A percentile compares a stretch with the other conserved stretches of the same genome.
Evolutionary conservation across 2,888 invertebrate genomes (phyloP).

Genomic region (Drosophila helvetica): DNA sequence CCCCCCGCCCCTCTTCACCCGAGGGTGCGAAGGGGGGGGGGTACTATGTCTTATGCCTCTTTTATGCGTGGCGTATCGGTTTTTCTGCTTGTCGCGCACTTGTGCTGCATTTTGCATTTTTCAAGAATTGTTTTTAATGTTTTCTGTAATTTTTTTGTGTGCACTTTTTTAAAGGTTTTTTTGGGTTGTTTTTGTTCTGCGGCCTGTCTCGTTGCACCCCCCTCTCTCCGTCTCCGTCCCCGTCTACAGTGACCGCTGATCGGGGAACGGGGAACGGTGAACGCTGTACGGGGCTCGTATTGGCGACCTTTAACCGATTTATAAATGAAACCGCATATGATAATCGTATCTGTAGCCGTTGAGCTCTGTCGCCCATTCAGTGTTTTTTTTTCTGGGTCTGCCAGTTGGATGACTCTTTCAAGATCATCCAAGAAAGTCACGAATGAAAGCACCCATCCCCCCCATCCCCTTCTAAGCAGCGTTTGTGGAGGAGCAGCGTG

Average conservation of each 20-base stretch:
- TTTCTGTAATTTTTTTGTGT: constrained; percentile 21
- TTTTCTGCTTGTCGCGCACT: constrained; percentile 66
- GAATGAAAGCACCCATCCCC: constrained; percentile 13
- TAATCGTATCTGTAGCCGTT: background rate
- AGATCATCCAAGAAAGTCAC: constrained; percentile 38
- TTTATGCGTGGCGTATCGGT: constrained; percentile 60
- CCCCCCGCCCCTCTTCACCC: background rate
- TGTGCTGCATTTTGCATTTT: constrained; percentile 47
- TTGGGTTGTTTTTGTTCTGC: constrained; percentile 30
- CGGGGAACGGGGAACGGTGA: too few relatives aligned
- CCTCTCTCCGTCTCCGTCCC: constrained; percentile 2
- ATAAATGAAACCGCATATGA: constrained; percentile 9
- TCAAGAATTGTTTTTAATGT: constrained; percentile 48
- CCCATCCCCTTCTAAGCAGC: constrained; percentile 31
- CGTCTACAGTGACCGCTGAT: background rate
- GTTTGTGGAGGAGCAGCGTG: background rate
- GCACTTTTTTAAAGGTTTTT: constrained; percentile 11
- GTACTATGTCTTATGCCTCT: constrained; percentile 19
- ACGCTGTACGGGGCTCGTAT: background rate
- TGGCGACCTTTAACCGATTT: constrained; percentile 20
- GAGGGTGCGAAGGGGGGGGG: too few relatives aligned
- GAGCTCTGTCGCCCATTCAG: constrained; percentile 7
- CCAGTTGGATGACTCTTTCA: constrained; percentile 28
- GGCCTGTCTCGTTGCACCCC: constrained; percentile 1
- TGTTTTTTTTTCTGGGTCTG: constrained; percentile 19